Evolutionary conservation across 2,797 vertebrate genomes (phyloP), one percentile per base, ranked within the genome.

Genomic region (Scarus forsteni): DNA sequence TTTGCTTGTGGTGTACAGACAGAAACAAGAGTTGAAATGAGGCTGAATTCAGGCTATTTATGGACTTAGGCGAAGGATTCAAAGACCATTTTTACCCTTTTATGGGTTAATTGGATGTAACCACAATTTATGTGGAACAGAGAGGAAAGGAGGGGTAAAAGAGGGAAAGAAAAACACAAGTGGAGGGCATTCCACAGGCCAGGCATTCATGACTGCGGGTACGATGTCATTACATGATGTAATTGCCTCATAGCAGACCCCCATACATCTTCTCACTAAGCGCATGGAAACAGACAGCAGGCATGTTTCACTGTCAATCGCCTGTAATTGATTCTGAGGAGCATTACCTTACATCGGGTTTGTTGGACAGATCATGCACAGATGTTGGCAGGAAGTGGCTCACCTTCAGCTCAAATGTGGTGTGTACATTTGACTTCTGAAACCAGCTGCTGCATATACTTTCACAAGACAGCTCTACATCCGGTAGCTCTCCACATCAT

Each of bases 61-160:
- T 76, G 73, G 75, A 72, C 72, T 54, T 11, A 58, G 66, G 44
- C 50, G 75, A 15, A 68, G n/a, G 54, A 88, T 75, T 79, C 64
- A 83, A 83, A 84, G 71, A 57, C 84, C 50, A 62, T 66, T 75
- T 84, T 92, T 78, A 66, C 18, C 75, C 78, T 90, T 91, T 91
- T 88, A 87, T 88, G 85, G 85, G 71, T 91, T 92, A 86, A 89
- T 81, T 92, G 83, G 77, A 86, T 89, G 66, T 70, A 88, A 74
- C 54, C 75, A 43, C 70, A 74, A 83, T 80, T 79, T 82, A 81
- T 86, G 83, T 76, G 77, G 70, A 80, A 78, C 53, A 65, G 54
- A 62, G 58, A 73, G 48, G 53, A 36, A 53, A 56, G 51, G 46
- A 43, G 60, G 66, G 53, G n/a, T n/a, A 40, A 60, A 62, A n/a